Percentiles rank a stretch among this genome's conserved stretches.
phyloP scores from a whole-genome alignment of 2,797 vertebrate species.

The Ctenopoma kingsleyae region DNA sequence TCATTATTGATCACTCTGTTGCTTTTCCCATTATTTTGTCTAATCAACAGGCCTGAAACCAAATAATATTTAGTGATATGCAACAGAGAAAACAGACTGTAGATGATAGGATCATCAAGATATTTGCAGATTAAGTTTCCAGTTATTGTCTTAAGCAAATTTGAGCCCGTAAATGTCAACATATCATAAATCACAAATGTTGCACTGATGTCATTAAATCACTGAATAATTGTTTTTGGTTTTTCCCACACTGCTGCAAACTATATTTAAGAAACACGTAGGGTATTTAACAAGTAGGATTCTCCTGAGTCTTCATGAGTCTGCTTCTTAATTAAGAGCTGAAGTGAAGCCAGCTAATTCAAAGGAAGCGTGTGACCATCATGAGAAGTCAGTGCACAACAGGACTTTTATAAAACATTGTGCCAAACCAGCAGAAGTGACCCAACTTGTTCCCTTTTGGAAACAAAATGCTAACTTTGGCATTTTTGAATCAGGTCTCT shows the following conservation, averaged over 20 bases:
- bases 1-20: too few species aligned
- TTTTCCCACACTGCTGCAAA: not conserved
- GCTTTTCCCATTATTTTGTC: not conserved
- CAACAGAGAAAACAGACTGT: not conserved
- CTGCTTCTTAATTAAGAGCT: constrained; percentile 43
- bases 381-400: not conserved
- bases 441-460: constrained; percentile 3
- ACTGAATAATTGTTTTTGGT: too few species aligned
- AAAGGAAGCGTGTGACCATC: not conserved
- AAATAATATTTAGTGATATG: not conserved
- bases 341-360: constrained; percentile 26
- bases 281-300: constrained; percentile 38
- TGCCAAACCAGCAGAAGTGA: constrained; percentile 3
- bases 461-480: constrained; percentile 6
- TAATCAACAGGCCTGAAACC: not conserved
- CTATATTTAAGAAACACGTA: not conserved
- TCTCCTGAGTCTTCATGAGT: constrained; percentile 38
- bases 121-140: not conserved
- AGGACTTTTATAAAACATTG: not conserved
- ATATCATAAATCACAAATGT: not conserved
- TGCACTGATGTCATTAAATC: not conserved
- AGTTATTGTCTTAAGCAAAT: not conserved
- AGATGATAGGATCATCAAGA: not conserved
- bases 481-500: constrained; percentile 9
- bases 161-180: not conserved